A percentile compares a stretch with the other conserved stretches of the same genome.
phyloP scores from a whole-genome alignment of 2,113 vertebrate genomes.

The Phainopepla nitens region DNA sequence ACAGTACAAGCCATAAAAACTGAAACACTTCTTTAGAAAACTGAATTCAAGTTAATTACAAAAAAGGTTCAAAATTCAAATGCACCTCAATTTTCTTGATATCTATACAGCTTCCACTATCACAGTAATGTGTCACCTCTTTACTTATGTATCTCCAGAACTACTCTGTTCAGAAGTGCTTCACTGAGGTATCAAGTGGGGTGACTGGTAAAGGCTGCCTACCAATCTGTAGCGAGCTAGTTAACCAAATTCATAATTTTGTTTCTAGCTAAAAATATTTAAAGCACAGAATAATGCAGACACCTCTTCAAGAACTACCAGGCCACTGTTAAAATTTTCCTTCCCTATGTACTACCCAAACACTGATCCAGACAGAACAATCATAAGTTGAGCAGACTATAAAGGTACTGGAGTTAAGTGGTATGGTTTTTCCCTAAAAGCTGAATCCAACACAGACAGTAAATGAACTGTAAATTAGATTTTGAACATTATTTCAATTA shows the following conservation, averaged over 20 bases:
- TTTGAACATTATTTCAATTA: constrained; percentile 14
- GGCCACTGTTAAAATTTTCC: not conserved
- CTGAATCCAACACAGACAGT: not conserved
- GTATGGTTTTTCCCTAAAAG: not conserved
- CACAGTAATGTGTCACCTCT: not conserved
- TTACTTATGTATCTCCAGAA: not conserved
- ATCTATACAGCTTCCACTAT: not conserved
- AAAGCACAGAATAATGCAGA: not conserved
- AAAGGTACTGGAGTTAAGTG: not conserved
- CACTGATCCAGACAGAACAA: not conserved
- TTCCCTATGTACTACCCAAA: not conserved
- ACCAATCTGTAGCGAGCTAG: not conserved
- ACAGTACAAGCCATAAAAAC: not conserved
- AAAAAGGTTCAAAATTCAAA: not conserved
- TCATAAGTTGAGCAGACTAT: not conserved
- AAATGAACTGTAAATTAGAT: constrained; percentile 1
- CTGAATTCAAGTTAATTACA: not conserved
- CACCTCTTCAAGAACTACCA: not conserved
- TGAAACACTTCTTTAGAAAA: not conserved
- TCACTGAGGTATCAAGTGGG: not conserved
- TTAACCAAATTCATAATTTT: not conserved
- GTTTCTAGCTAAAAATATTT: not conserved
- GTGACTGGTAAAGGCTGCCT: not conserved
- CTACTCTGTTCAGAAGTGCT: not conserved
- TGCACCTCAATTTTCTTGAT: not conserved